These are phyloP conservation scores for Ips typographus DNA, from an alignment of 1,140 invertebrate genomes.

Conservation along the genomic window DNA sequence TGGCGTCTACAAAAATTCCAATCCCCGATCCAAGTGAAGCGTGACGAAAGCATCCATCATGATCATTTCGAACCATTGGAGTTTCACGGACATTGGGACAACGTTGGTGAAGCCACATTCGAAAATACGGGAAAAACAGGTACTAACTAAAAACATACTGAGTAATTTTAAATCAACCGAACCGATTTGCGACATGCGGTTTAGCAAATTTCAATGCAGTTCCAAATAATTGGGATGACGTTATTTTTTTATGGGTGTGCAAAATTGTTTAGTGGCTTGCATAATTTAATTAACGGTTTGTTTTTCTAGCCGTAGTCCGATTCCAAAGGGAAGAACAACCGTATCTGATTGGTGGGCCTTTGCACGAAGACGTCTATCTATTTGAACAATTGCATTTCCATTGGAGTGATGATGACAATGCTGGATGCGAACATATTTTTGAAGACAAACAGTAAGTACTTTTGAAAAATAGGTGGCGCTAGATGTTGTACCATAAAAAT, in stretches of 20 bases:
- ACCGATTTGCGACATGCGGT: background rate
- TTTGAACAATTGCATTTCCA: constrained; percentile 83
- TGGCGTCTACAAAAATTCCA: constrained; percentile 53
- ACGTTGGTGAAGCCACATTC: constrained; percentile 52
- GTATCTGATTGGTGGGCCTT: constrained; percentile 61
- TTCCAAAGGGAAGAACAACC: constrained; percentile 50
- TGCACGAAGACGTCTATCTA: constrained; percentile 64
- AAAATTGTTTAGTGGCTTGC: too few relatives aligned
- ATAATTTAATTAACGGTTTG: background rate
- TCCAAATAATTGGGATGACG: too few relatives aligned
- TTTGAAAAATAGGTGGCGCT: background rate
- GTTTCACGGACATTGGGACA: constrained; percentile 58
- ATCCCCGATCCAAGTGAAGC: constrained; percentile 57
- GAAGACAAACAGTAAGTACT: constrained; percentile 61
- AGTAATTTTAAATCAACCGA: background rate
- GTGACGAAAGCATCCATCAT: constrained; percentile 55
- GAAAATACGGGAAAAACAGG: constrained; percentile 52
- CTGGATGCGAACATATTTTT: constrained; percentile 80
- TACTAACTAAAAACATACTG: constrained; percentile 34
- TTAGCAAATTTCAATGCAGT: background rate
- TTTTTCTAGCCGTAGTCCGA: constrained; percentile 45
- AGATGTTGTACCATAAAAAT: constrained; percentile 2
- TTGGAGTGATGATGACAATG: constrained; percentile 72
- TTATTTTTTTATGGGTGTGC: too few relatives aligned
- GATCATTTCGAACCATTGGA: constrained; percentile 58